Percentiles rank a stretch among this genome's conserved stretches.
These are phyloP conservation scores for Podotricha telesiphe DNA, from an alignment of 2,888 invertebrate genomes.

Conservation along the genomic window DNA sequence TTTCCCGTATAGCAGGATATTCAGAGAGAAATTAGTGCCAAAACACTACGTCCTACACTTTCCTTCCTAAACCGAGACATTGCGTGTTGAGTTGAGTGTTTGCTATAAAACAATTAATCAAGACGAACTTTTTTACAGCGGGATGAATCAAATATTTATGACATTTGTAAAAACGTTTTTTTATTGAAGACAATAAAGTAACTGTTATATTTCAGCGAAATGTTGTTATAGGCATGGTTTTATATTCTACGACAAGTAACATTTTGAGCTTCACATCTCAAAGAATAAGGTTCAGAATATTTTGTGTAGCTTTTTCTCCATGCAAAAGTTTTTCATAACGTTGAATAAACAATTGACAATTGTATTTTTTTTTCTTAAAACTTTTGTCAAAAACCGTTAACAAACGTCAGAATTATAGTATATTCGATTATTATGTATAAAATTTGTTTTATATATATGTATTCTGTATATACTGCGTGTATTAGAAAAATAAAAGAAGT, in stretches of 20 bases:
- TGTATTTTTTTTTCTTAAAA: background rate
- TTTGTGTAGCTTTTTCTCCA: background rate
- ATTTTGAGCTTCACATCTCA: slow-evolving; percentile 2
- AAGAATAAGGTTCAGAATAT: background rate
- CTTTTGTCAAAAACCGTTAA: background rate
- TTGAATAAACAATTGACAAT: background rate
- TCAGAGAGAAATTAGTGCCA: too few relatives aligned
- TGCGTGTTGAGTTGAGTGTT: slow-evolving; percentile 30
- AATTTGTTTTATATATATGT: background rate
- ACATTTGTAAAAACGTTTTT: slow-evolving; percentile 38
- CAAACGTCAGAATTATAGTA: background rate
- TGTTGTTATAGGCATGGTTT: slow-evolving; percentile 9
- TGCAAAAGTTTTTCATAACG: slow-evolving; percentile 2
- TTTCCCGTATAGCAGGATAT: too few relatives aligned
- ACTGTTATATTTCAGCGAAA: slow-evolving; percentile 32
- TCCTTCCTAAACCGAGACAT: too few relatives aligned
- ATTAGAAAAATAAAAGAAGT: too few relatives aligned
- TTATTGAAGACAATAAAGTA: slow-evolving; percentile 46
- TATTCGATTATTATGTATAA: background rate
- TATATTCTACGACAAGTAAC: background rate
- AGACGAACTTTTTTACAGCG: slow-evolving; percentile 39
- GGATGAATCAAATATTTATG: slow-evolving; percentile 43
- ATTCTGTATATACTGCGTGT: background rate
- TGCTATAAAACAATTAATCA: slow-evolving; percentile 45
- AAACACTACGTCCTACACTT: too few relatives aligned